phyloP scores from a whole-genome alignment of 2,113 vertebrate genomes.

The Talpa occidentalis region DNA sequence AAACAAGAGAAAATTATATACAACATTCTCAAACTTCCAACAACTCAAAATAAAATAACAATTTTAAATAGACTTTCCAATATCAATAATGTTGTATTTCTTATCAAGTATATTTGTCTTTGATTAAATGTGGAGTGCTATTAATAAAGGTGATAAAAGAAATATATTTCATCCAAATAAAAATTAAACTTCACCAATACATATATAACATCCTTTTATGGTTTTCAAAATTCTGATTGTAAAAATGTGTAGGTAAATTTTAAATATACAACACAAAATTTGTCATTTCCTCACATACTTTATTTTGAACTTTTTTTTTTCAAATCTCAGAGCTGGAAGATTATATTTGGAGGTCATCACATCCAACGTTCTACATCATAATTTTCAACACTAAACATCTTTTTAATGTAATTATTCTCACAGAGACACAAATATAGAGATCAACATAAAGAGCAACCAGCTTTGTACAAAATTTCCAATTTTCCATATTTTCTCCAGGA shows the following conservation, averaged over 20 bases:
- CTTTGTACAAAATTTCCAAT: neutral
- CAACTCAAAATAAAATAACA: constrained; percentile 28
- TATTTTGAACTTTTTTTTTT: neutral
- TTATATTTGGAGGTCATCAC: neutral
- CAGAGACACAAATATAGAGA: neutral
- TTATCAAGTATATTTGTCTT: neutral
- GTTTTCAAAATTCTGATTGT: constrained; percentile 9
- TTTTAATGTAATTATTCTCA: neutral
- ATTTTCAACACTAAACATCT: constrained; percentile 35
- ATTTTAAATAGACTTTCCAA: neutral
- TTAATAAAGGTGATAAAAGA: constrained; percentile 15
- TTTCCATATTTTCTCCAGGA: neutral
- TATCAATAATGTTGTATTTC: neutral
- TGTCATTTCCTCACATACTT: neutral
- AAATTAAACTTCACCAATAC: constrained; percentile 36
- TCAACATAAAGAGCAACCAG: neutral
- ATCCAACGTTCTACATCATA: neutral
- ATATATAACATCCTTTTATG: neutral
- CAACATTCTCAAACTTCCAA: constrained; percentile 29
- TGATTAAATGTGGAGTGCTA: constrained; percentile 4
- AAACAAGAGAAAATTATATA: constrained; percentile 16
- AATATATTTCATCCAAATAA: neutral
- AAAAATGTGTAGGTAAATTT: neutral
- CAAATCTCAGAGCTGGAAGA: neutral
- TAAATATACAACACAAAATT: neutral